These are phyloP conservation scores for Cheirogaleus major DNA, from an alignment of 2,797 vertebrate species.

Conservation along the genomic window DNA sequence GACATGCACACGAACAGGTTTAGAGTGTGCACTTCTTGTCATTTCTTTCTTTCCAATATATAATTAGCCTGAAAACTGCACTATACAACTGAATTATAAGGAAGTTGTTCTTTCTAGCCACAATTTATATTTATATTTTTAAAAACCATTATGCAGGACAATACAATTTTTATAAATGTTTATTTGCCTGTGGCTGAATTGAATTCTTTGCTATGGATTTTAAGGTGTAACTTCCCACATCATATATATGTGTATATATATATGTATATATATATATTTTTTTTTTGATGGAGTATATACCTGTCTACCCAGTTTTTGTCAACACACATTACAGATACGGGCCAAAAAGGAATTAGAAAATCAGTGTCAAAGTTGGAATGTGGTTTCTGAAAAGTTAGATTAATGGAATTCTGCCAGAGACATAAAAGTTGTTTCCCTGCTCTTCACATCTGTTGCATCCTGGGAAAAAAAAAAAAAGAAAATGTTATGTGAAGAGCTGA, in stretches of 20 bases:
- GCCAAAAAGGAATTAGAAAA: background rate
- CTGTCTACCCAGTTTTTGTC: background rate
- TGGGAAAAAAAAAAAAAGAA: background rate
- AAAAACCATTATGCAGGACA: background rate
- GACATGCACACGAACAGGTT: background rate
- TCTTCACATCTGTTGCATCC: constrained; percentile 63
- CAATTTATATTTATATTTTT: background rate
- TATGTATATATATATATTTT: background rate
- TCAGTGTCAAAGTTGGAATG: constrained; percentile 20
- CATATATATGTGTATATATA: background rate
- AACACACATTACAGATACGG: background rate
- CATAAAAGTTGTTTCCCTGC: constrained; percentile 39
- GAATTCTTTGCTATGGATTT: background rate
- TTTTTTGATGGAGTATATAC: background rate
- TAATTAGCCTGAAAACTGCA: background rate
- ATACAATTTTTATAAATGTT: background rate
- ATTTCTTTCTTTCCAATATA: background rate
- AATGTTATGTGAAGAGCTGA: constrained; percentile 29
- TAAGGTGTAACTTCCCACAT: background rate
- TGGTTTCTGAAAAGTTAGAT: background rate
- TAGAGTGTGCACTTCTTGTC: background rate
- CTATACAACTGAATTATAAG: background rate
- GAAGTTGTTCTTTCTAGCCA: background rate
- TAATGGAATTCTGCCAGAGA: constrained; percentile 27
- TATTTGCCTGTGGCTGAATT: background rate